Evolutionary conservation across 2,888 invertebrate genomes (phyloP), one percentile per base, ranked within the genome.

Genomic region (Paralinhomoeus sp.): DNA sequence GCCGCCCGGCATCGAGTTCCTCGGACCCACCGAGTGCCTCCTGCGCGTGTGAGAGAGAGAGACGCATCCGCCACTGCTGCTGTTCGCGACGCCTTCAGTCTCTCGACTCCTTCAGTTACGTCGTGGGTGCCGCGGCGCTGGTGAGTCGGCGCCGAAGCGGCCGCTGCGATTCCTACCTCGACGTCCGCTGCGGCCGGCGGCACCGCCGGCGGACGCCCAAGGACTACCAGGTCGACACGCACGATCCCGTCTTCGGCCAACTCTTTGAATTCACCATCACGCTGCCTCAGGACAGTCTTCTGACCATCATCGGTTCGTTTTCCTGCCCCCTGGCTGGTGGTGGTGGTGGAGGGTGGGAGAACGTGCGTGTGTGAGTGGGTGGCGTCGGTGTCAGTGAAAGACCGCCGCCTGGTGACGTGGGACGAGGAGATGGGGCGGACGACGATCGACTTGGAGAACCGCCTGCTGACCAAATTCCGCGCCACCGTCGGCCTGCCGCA

Each of bases 391-490:
- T 48, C 51, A 13, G 45, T 57, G 9, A 52, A 54, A 52, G 56
- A 57, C 45, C 50, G 48, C 24, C 44, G 52, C 13, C 35, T 40
- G 24, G 17, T 46, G 20, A 37, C 44, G 47, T 54, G 60, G 45
- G 69, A 71, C 54, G 67, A 68, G 47, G 55, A 66, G 34, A 67
- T 70, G 44, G 69, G 70, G 3, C 65, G 67, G 48, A 70, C 70
- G 0, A 51, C 53, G 17, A 67, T 70, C 44, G 69, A 70, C 50
- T 55, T 70, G 37, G 70, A 71, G 55, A 68, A 69, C 49, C 56
- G 70, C 20, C 55, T 62, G 44, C 52, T 71, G 31, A 62, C 64
- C 21, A 66, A 64, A 50, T 60, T 56, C 54, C 55, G 67, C 47
- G 69, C 66, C 3, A 64, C 63, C 2, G 62, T 63, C 49, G 69